Conservation (phyloP, 2,888 invertebrate species). For the Ophion ventricosus region DNA sequence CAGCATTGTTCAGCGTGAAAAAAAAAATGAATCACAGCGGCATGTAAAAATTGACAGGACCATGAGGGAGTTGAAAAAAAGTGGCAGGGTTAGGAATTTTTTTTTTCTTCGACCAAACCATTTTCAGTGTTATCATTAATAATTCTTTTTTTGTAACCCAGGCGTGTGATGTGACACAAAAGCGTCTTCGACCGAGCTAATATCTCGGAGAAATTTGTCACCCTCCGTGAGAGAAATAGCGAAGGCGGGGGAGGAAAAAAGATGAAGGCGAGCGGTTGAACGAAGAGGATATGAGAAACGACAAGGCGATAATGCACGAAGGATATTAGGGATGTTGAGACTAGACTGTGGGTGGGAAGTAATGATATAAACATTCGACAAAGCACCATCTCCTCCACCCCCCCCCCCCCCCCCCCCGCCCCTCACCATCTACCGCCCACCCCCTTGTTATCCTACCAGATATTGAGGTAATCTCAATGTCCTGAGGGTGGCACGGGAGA, state of each 20-base stretch:
- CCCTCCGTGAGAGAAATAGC: not conserved
- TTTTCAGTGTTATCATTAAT: not conserved
- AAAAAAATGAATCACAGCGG: too few species aligned
- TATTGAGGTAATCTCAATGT: slow-evolving; percentile 55
- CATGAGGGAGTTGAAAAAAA: too few species aligned
- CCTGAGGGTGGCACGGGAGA: slow-evolving; percentile 25
- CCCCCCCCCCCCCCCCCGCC: not conserved
- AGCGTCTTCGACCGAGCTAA: not conserved
- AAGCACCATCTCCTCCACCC: not conserved
- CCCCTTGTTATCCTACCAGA: slow-evolving; percentile 19
- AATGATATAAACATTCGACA: slow-evolving; percentile 58
- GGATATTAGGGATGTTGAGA: slow-evolving; percentile 43
- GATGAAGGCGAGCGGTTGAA: slow-evolving; percentile 16
- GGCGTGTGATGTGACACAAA: not conserved
- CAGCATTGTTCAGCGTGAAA: too few species aligned
- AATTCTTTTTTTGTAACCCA: not conserved
- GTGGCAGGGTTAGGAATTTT: too few species aligned
- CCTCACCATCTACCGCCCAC: not conserved
- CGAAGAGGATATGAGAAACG: slow-evolving; percentile 22
- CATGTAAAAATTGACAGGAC: too few species aligned
- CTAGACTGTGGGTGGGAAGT: slow-evolving; percentile 18
- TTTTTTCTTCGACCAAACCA: too few species aligned
- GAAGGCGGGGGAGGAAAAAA: not conserved
- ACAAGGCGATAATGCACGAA: slow-evolving; percentile 27
- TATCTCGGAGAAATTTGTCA: not conserved